These are phyloP conservation scores for Camponotus pennsylvanicus DNA, from an alignment of 1,140 invertebrate genomes.

Conservation along the genomic window DNA sequence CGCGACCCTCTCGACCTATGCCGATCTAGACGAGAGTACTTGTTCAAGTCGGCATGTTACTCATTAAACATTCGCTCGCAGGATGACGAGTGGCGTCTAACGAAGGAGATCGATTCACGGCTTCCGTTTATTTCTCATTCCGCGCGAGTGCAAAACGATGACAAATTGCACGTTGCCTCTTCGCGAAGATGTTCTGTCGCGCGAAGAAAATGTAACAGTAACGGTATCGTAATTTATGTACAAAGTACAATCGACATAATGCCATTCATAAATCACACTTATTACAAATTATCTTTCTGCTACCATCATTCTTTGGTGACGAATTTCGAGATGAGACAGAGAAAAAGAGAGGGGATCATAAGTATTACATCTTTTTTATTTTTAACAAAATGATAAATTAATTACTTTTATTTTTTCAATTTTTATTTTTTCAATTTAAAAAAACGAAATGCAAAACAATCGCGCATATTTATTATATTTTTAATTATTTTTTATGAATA, in stretches of 20 bases:
- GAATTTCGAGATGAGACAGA: background rate
- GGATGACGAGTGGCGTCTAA: constrained; percentile 14
- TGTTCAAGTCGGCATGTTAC: constrained; percentile 51
- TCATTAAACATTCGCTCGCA: constrained; percentile 12
- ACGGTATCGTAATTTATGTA: constrained; percentile 5
- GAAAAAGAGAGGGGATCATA: background rate
- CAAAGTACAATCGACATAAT: background rate
- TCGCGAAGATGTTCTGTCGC: background rate
- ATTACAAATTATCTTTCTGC: background rate
- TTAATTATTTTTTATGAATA: background rate
- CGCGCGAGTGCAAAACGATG: background rate
- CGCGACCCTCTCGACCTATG: constrained; percentile 44
- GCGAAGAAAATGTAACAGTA: constrained; percentile 13
- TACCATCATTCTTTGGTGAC: background rate
- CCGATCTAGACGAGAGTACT: constrained; percentile 48
- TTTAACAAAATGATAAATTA: too few species aligned
- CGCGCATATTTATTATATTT: background rate
- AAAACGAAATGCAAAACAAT: background rate
- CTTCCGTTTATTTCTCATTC: constrained; percentile 7
- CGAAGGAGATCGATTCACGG: constrained; percentile 27
- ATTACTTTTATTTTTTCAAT: background rate
- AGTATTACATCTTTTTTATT: background rate
- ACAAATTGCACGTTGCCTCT: constrained; percentile 25
- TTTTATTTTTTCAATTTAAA: background rate
- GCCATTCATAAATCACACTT: background rate